Base-by-base conservation (phyloP, 2,797 vertebrate genomes). In the Chiroxiphia lanceolata region DNA sequence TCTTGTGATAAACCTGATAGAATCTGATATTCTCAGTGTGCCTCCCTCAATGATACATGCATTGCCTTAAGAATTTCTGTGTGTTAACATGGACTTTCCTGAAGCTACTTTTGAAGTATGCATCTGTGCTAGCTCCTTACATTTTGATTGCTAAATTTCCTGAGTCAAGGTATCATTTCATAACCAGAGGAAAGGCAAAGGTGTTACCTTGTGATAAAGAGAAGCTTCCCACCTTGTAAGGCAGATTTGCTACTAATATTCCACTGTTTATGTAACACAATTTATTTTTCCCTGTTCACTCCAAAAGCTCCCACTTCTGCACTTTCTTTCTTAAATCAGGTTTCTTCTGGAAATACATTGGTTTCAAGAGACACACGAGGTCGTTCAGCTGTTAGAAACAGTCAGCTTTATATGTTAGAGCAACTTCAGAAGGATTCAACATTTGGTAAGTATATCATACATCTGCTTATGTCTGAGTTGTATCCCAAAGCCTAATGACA, bases 331-430 rank as follows among this genome's bases (percentile, higher is more conserved):
- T 67, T 64, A 63, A 89, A 94, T 79, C 92, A 96, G 91, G 70
- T 98, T 98, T 95, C 97, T 64, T 65, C 95, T 47, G 97, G 92
- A 87, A 90, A 85, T 33, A 74, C 93, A 80, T 89, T 97, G 72
- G 90, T 97, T 44, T 96, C 97, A 92, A 97, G 85, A 51, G 98
- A 97, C 71, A 83, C 97, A 69, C 97, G 96, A 96, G 97, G 98
- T 60, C 97, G 94, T 40, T 98, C 98, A 90, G 96, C 98, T 25
- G 36, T 97, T 71, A 98, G 98, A 94, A 98, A 96, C 4, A 97
- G 97, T 94, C 98, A 98, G 51, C 97, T 96, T 69, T 93, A 95
- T 89, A 92, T 97, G 63, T 96, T 97, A 72, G 93, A 96, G 27
- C 97, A 98, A 51, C 79, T 97, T 79, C 96, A 91, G 78, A 98